These are phyloP conservation scores for Stictonetta naevosa DNA, from an alignment of 2,113 vertebrate genomes.

Conservation along the genomic window DNA sequence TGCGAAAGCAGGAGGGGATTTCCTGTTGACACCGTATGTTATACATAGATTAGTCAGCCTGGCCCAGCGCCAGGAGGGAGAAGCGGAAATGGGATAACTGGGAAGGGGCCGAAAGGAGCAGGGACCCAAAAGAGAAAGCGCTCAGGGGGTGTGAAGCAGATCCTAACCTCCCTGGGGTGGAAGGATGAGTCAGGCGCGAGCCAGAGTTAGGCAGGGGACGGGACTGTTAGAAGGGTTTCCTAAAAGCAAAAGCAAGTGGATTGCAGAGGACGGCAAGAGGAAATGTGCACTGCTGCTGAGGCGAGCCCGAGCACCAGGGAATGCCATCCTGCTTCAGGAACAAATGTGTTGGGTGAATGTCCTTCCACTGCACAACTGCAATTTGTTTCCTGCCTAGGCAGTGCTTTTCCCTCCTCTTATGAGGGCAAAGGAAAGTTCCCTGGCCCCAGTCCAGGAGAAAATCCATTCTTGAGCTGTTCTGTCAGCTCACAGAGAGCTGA, in stretches of 20 bases:
- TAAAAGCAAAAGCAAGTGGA: not conserved
- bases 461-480: accelerated
- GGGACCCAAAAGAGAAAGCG: not conserved
- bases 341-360: not conserved
- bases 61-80: not conserved
- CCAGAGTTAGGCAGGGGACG: not conserved
- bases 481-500: not conserved
- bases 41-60: constrained; percentile 48
- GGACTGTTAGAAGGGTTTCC: not conserved
- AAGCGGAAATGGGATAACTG: not conserved
- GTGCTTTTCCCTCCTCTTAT: not conserved
- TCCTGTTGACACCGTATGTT: constrained; percentile 64
- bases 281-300: not conserved
- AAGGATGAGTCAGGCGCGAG: not conserved
- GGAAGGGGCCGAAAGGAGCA: not conserved
- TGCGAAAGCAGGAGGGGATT: constrained; percentile 7
- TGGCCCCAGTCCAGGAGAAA: not conserved
- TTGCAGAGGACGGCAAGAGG: not conserved
- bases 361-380: not conserved
- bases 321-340: not conserved
- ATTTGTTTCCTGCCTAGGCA: not conserved
- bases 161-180: not conserved
- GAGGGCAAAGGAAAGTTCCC: not conserved
- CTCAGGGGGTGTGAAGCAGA: not conserved
- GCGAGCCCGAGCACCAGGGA: not conserved